These are phyloP conservation scores for Onychorhynchus coronatus DNA, from an alignment of 2,113 vertebrate species.

Conservation along the genomic window DNA sequence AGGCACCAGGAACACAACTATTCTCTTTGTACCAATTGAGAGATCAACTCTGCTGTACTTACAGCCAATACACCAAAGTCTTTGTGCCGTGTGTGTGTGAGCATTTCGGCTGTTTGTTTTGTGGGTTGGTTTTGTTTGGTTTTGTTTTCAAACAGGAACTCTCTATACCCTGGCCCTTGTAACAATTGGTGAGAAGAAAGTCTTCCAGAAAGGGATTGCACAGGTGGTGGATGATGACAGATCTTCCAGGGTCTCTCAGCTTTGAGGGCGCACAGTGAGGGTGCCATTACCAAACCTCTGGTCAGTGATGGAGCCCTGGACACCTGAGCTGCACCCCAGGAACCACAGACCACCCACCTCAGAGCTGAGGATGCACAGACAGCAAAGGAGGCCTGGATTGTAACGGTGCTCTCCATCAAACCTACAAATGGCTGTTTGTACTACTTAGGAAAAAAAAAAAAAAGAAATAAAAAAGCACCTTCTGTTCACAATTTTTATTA, in stretches of 20 bases:
- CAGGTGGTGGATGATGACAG: no score
- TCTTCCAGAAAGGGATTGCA: not conserved
- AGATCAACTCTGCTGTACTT: not conserved
- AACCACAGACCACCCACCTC: not conserved
- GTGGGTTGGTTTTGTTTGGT: not conserved
- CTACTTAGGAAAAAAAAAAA: not conserved
- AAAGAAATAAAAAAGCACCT: not conserved
- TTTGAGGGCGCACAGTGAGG: not conserved
- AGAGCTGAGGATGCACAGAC: not conserved
- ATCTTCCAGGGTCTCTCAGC: not conserved
- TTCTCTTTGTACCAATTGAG: not conserved
- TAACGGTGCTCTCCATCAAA: not conserved
- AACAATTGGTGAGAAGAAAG: not conserved
- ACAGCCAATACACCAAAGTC: not conserved
- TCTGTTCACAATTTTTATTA: not conserved
- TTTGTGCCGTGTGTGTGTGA: fast-evolving
- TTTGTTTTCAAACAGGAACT: not conserved
- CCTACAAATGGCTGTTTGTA: fast-evolving
- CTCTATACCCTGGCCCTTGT: not conserved
- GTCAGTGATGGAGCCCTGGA: not conserved
- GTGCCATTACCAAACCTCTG: not conserved
- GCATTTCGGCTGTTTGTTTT: not conserved
- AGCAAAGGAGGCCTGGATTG: not conserved
- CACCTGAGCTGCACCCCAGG: not conserved
- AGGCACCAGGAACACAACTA: not conserved